Evolutionary conservation across 2,888 invertebrate genomes (phyloP), one percentile per base, ranked within the genome.

Genomic region (Leptopilina drosophilae): DNA sequence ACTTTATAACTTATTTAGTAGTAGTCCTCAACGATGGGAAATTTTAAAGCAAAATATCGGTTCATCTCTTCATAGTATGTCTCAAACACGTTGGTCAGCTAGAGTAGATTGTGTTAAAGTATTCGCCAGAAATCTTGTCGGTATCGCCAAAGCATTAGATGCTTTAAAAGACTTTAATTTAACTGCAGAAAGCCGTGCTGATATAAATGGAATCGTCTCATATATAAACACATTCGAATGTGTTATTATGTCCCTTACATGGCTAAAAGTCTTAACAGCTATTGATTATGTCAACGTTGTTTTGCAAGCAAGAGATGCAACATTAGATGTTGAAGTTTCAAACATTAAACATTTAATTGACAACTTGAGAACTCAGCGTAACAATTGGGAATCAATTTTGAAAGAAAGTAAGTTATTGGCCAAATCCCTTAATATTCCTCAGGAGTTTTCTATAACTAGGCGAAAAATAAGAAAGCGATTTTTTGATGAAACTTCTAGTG

Each of bases 21-120:
- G 62, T 8, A 76, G 76, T 62, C 20, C 64, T 2, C 76, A 76
- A 56, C 6, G 76, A n/a, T 76, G 76, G 53, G 76, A 53, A 59
- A 53, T 76, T 40, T 33, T 76, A 62, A 76, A 76, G 59, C 62
- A 76, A 9, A 15, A 76, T 62, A 40, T 76, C 6, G n/a, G 12
- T 7, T 11, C 40, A 26, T 76, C 76, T 62, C 76, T 76, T 59
- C 59, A 76, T 40, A 26, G 6, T 12, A 6, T 62, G 12, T 76
- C 76, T 14, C 26, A 76, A 9, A 76, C 76, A 40, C 15, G 76
- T 12, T 76, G 76, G 76, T 76, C 76, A 12, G 76, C 76, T 46
- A 76, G 76, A 26, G 62, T 56, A 26, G 62, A 76, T 42, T 62
- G 26, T n/a, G 14, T 76, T 12, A 76, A 76, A 76, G 62, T 64